These are phyloP conservation scores for Oreotrochilus melanogaster DNA, from an alignment of 2,113 vertebrate species.

Conservation along the genomic window DNA sequence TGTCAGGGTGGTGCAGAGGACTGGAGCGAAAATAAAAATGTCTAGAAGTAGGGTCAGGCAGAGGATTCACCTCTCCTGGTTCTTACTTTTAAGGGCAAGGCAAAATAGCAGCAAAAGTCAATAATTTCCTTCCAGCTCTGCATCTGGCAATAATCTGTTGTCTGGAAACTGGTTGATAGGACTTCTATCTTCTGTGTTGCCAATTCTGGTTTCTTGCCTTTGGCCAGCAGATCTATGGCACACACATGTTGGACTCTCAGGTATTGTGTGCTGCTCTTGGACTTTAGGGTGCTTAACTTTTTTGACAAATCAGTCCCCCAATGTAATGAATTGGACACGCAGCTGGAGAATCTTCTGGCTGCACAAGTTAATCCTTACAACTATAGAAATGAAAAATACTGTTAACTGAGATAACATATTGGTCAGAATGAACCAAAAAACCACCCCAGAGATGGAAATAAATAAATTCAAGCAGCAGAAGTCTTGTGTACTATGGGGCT, in stretches of 20 bases:
- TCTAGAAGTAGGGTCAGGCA: background rate
- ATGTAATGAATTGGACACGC: background rate
- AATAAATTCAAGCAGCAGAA: constrained; percentile 46
- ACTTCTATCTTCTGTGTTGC: background rate
- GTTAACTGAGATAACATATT: constrained; percentile 15
- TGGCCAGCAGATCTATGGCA: background rate
- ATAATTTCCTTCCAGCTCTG: background rate
- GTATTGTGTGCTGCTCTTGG: background rate
- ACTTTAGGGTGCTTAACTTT: background rate
- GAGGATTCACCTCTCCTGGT: background rate
- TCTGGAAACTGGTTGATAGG: background rate
- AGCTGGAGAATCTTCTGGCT: background rate
- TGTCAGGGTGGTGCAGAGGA: background rate
- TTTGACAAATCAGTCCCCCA: background rate
- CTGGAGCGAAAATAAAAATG: background rate
- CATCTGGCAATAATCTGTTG: background rate
- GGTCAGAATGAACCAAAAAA: background rate
- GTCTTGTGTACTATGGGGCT: constrained; percentile 33
- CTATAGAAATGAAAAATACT: constrained; percentile 46
- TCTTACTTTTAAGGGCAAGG: background rate
- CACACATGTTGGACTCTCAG: background rate
- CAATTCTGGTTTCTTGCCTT: background rate
- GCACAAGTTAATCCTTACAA: constrained; percentile 48
- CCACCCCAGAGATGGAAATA: background rate
- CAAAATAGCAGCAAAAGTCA: background rate